Conservation (phyloP, 53 echinoderm and acorn worm genomes). For the Apostichopus leukothele region DNA sequence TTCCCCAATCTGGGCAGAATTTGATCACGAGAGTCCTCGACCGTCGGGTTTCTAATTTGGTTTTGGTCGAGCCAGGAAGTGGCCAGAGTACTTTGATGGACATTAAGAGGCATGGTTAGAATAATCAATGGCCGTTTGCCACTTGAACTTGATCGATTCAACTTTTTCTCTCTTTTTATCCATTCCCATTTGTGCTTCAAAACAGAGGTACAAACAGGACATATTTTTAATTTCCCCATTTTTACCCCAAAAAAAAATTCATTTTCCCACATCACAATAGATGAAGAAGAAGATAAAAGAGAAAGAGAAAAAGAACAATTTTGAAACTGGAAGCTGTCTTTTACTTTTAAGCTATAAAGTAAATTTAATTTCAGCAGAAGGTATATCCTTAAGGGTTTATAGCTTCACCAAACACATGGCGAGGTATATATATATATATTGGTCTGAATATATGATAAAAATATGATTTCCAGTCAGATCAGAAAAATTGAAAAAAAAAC, state of each 20-base stretch:
- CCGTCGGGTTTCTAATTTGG: not conserved
- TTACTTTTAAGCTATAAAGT: too few relatives aligned
- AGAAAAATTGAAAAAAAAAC: too few relatives aligned
- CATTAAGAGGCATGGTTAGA: constrained; percentile 7
- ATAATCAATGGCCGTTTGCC: constrained; percentile 28
- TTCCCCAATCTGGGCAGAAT: not conserved
- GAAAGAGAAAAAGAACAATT: too few relatives aligned
- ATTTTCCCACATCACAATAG: not conserved
- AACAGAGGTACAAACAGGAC: not conserved
- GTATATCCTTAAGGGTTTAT: too few relatives aligned
- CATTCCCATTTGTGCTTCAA: not conserved
- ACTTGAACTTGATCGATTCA: not conserved
- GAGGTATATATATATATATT: too few relatives aligned
- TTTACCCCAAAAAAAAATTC: not conserved
- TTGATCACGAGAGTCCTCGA: not conserved
- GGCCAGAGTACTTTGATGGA: constrained; percentile 30
- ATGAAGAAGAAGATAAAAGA: too few relatives aligned
- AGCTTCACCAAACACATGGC: too few relatives aligned
- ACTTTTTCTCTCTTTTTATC: not conserved
- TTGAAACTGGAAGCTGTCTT: too few relatives aligned
- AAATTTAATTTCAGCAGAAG: too few relatives aligned
- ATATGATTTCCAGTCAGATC: too few relatives aligned
- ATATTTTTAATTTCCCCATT: not conserved
- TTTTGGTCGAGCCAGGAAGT: not conserved
- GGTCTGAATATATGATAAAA: too few relatives aligned